A percentile compares a stretch with the other conserved stretches of the same genome.
Evolutionary conservation across 2,888 invertebrate genomes (phyloP).

Genomic region (Himalopsyche japonica): DNA sequence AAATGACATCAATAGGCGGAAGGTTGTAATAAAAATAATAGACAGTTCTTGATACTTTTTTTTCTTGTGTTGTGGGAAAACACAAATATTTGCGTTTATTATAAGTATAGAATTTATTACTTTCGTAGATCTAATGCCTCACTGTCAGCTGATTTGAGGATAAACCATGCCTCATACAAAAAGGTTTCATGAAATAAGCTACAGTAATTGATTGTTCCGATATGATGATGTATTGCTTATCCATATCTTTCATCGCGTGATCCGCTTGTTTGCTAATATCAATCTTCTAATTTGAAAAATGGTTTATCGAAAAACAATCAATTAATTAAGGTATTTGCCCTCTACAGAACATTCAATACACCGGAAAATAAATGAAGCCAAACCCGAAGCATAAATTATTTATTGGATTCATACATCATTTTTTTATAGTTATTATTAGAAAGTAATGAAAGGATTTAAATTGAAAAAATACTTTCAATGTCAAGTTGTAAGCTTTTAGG

Average conservation of each 20-base stretch:
- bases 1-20: no score
- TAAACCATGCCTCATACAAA: not conserved
- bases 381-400: not conserved
- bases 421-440: not conserved
- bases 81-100: not conserved
- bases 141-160: not conserved
- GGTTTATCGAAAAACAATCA: not conserved
- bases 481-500: no score
- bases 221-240: not conserved
- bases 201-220: not conserved
- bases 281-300: not conserved
- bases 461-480: no score
- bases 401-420: not conserved
- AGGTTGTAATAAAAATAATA: no score
- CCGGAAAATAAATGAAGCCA: not conserved
- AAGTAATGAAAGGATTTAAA: no score
- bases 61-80: not conserved
- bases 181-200: not conserved
- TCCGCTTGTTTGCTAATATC: not conserved
- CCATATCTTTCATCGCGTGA: not conserved
- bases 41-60: not conserved
- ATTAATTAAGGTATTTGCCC: not conserved
- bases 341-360: not conserved
- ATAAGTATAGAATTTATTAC: not conserved
- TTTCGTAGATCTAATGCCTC: not conserved